These are phyloP conservation scores for Zaprionus camerounensis DNA, from an alignment of 1,140 invertebrate genomes.

Conservation along the genomic window DNA sequence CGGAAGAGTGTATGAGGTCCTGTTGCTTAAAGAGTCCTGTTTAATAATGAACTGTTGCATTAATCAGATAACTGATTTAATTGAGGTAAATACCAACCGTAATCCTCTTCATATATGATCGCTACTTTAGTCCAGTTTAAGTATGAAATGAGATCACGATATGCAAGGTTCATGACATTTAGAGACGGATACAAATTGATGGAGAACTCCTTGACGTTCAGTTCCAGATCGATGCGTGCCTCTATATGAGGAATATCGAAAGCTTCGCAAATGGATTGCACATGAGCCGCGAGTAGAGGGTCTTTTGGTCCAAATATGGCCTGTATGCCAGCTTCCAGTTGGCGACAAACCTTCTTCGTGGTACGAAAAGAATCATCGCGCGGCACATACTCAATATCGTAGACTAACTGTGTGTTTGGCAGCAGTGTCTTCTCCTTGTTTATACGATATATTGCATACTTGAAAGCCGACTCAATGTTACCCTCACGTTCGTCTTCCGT, in stretches of 20 bases:
- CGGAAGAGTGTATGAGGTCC: slow-evolving; percentile 90
- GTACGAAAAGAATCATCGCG: slow-evolving; percentile 94
- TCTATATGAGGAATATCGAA: slow-evolving; percentile 95
- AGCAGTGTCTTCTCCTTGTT: slow-evolving; percentile 93
- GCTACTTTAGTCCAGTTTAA: slow-evolving; percentile 97
- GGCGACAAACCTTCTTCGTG: slow-evolving; percentile 96
- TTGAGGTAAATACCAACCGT: slow-evolving; percentile 51
- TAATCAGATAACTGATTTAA: neutral
- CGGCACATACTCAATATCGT: slow-evolving; percentile 95
- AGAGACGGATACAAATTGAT: slow-evolving; percentile 96
- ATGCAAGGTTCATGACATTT: slow-evolving; percentile 92
- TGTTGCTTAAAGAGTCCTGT: slow-evolving; percentile 94
- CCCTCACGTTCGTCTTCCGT: slow-evolving; percentile 94
- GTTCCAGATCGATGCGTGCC: slow-evolving; percentile 90
- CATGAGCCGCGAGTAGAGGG: slow-evolving; percentile 91
- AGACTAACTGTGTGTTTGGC: slow-evolving; percentile 93
- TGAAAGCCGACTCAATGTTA: slow-evolving; percentile 94
- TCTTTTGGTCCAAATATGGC: slow-evolving; percentile 96
- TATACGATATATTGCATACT: slow-evolving; percentile 96
- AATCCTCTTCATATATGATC: slow-evolving; percentile 93
- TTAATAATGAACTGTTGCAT: slow-evolving; percentile 14
- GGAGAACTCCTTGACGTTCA: slow-evolving; percentile 90
- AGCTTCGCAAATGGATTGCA: slow-evolving; percentile 95
- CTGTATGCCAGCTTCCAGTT: slow-evolving; percentile 93
- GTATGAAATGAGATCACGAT: slow-evolving; percentile 93